Base-by-base conservation (phyloP, 1,140 invertebrate genomes). In the Heterodera schachtii region DNA sequence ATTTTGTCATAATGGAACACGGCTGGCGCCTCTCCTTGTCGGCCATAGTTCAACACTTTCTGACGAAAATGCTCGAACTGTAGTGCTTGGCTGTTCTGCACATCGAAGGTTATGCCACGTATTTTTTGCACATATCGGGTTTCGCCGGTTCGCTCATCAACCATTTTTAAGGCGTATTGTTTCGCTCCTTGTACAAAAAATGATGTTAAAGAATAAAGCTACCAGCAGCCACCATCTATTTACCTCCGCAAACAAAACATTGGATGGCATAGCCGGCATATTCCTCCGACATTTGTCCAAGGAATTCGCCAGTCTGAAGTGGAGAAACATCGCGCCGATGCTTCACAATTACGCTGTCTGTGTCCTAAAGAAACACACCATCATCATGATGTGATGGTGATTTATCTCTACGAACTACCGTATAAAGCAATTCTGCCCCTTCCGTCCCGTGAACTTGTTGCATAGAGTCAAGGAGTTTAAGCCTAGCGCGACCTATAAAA, bases 161-260 rank as follows among this genome's bases (percentile, higher is more conserved):
- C 31, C 67, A 69, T 31, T 69, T 69, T 69, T 7, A 69, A 21
- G 7, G 67, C 67, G 16, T 69, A 69, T 16, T 69, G 67, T 69
- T 69, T 69, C 6, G 67, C 67, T 9, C 67, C 41, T 69, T 31
- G 31, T 31, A 31, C 31, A 31, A 31, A 31, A 31, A 31, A 31
- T 31, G 31, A 31, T 31, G 31, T 31, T 31, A 31, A 31, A 31
- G 31, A 31, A 31, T 31, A 31, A 71, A 31, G 31, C 31, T 31
- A 31, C 31, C 31, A 31, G 31, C 31, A 31, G 31, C 31, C 31
- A 31, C 31, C 31, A 31, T 31, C 31, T 31, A 31, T 31, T 31
- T n/a, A 60, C 75, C 75, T 49, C 75, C 75, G 52, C 46, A 76
- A 4, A 57, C 44, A 64, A 76, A 76, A 4, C n/a, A 21, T 3